phyloP scores from a whole-genome alignment of 2,113 vertebrate species.

The Cyanoderma ruficeps region DNA sequence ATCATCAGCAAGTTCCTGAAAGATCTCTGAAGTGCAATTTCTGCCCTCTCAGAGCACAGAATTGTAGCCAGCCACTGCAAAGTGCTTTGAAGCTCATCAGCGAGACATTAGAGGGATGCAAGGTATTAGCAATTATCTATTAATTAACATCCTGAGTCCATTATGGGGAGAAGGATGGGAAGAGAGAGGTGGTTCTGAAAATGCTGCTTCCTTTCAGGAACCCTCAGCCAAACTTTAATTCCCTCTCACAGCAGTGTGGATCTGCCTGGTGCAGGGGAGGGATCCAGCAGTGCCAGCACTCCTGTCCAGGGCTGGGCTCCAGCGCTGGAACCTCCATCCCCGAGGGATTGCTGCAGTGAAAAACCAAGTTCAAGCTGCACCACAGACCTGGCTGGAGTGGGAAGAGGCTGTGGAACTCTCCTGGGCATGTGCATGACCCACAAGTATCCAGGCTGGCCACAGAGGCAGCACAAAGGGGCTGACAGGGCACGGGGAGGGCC shows the following conservation, averaged over 20 bases:
- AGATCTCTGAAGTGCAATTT: neutral
- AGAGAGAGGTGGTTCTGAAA: neutral
- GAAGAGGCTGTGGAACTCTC: neutral
- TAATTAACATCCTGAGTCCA: constrained; percentile 35
- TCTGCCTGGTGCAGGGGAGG: neutral
- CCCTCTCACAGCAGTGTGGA: neutral
- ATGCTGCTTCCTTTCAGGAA: neutral
- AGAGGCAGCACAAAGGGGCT: neutral
- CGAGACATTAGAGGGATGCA: neutral
- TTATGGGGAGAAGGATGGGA: neutral
- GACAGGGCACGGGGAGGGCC: neutral
- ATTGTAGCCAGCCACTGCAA: neutral
- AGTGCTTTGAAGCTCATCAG: neutral
- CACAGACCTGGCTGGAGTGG: neutral
- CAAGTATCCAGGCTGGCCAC: neutral
- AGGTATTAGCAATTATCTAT: constrained; percentile 7
- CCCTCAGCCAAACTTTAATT: neutral
- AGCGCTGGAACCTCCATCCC: accelerated
- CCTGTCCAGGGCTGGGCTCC: neutral
- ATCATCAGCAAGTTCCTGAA: neutral
- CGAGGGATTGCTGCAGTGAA: neutral
- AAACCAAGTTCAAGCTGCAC: accelerated
- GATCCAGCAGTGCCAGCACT: neutral
- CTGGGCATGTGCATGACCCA: neutral
- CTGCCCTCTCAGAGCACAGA: neutral